Evolutionary conservation across 2,888 invertebrate species (phyloP), one percentile per base, ranked within the genome.

Genomic region (Caradrina clavipalpis): DNA sequence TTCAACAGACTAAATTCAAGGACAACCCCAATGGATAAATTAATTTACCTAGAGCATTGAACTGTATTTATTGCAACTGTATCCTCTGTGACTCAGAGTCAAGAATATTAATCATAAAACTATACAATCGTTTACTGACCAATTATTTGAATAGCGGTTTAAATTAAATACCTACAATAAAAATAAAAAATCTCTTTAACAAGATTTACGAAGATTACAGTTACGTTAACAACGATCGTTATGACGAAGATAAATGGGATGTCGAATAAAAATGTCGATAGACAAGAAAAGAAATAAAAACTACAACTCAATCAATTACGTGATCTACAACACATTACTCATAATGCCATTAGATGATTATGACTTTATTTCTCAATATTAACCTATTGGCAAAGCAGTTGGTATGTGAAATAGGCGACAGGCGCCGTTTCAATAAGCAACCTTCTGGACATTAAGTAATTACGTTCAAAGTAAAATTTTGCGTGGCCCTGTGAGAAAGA

Each of bases 391-490:
- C 19, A 69, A 77, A 73, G 54, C 62, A 60, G 56, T 57, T 26
- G 39, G 61, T 80, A 75, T 64, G 65, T 64, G 71, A 61, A 73
- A 67, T 73, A 64, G 69, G 66, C 79, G 53, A 45, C 69, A 56
- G 67, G 45, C 17, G 15, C 5, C 45, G 45, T 57, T 61, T 57
- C 59, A 62, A 72, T 74, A 70, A 74, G 60, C 76, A 77, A 80
- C 66, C 45, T 76, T 85, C 60, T 64, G 47, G n/a, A 47, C 53
- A 55, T 83, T 70, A 81, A 72, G 78, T 73, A 74, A 81, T 69
- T 69, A 65, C 55, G 49, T 78, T 73, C 73, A 81, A 78, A 78
- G 55, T 64, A 69, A 47, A 17, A 60, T 63, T 47, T 65, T 45
- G 63, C 72, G 45, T 62, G 47, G 58, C 45, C 47, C 17, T 51